Evolutionary conservation across 2,797 vertebrate genomes (phyloP).

Genomic region (Pempheris klunzingeri): DNA sequence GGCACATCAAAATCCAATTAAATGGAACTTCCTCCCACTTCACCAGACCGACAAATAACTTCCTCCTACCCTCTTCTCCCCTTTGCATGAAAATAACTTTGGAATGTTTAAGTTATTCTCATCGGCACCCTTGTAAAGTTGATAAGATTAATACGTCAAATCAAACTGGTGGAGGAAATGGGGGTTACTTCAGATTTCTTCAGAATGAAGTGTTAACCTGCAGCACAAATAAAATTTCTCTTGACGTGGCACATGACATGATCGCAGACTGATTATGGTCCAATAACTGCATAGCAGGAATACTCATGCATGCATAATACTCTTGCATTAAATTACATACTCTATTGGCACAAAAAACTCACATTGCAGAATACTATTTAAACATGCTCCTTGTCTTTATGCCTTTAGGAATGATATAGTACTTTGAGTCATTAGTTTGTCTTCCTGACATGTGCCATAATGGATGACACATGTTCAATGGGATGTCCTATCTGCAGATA

Average conservation of each 20-base stretch:
- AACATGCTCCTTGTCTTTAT: conserved; percentile 17
- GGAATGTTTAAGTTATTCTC: conserved; percentile 75
- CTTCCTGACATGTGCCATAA: conserved; percentile 29
- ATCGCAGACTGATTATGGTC: conserved; percentile 32
- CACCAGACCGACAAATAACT: conserved; percentile 82
- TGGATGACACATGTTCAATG: conserved; percentile 41
- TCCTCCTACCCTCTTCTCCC: conserved; percentile 65
- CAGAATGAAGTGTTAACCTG: conserved; percentile 52
- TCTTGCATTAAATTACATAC: conserved; percentile 20
- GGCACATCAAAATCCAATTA: conserved; percentile 87
- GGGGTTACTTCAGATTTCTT: conserved; percentile 40
- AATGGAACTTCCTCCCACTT: conserved; percentile 85
- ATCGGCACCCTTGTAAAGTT: conserved; percentile 63
- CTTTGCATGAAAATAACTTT: conserved; percentile 76
- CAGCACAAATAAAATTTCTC: conserved; percentile 50
- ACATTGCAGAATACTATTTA: conserved; percentile 13
- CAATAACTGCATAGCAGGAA: conserved; percentile 35
- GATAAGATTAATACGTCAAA: conserved; percentile 75
- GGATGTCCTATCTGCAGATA: conserved; percentile 32
- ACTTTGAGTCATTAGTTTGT: conserved; percentile 46
- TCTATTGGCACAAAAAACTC: conserved; percentile 29
- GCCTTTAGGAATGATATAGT: conserved; percentile 5
- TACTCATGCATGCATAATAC: conserved; percentile 39
- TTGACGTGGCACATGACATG: conserved; percentile 21
- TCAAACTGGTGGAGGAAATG: conserved; percentile 56